phyloP scores from a whole-genome alignment of 2,888 invertebrate genomes.

The Brachypalpus laphriformis region DNA sequence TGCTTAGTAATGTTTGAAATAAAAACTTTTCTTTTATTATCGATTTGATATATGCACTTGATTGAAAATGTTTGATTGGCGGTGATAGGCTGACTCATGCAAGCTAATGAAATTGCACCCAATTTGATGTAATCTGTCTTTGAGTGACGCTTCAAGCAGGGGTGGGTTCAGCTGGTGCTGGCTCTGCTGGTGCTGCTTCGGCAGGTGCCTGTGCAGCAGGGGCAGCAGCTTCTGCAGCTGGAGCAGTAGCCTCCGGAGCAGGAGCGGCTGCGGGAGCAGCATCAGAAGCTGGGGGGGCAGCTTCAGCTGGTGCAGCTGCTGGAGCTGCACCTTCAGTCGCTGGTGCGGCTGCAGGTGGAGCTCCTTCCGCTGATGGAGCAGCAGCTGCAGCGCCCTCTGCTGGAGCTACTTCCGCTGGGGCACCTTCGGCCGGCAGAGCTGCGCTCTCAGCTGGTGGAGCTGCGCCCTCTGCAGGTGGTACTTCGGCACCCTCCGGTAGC shows the following conservation, averaged over 20 bases:
- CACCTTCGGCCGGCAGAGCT: constrained; percentile 77
- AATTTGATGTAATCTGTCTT: constrained; percentile 5
- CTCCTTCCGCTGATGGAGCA: constrained; percentile 60
- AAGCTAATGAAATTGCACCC: constrained; percentile 53
- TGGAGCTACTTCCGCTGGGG: constrained; percentile 76
- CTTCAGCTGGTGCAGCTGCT: constrained; percentile 72
- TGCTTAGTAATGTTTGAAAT: constrained; percentile 67
- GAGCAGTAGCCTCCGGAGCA: constrained; percentile 60
- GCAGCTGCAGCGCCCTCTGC: constrained; percentile 76
- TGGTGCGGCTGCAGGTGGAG: constrained; percentile 74
- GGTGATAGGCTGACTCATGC: constrained; percentile 44
- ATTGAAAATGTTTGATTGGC: constrained; percentile 48
- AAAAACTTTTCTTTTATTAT: constrained; percentile 69
- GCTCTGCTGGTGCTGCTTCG: constrained; percentile 77
- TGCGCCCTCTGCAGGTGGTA: constrained; percentile 77
- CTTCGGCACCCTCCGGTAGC: constrained; percentile 79
- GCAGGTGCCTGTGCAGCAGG: constrained; percentile 64
- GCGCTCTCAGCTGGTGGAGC: constrained; percentile 80
- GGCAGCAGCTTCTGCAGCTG: constrained; percentile 67
- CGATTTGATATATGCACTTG: constrained; percentile 51
- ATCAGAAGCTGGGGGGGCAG: constrained; percentile 75
- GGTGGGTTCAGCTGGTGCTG: constrained; percentile 46
- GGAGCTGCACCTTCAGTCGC: constrained; percentile 76
- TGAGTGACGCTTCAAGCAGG: constrained; percentile 59
- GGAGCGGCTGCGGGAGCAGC: constrained; percentile 61